Evolutionary conservation across 2,888 invertebrate species (phyloP).

Genomic region (Gymnocheta viridis): DNA sequence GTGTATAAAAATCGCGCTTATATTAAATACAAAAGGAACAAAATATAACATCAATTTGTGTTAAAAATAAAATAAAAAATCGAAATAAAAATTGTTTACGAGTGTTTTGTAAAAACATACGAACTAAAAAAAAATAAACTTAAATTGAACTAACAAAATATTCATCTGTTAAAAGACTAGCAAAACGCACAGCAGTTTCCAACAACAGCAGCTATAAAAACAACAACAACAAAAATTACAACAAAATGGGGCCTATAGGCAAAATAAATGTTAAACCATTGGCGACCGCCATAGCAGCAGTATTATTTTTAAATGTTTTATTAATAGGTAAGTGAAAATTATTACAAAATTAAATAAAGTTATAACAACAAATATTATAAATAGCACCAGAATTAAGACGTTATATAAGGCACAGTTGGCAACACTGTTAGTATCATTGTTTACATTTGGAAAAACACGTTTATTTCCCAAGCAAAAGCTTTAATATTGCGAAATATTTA

Average conservation of each 20-base stretch:
- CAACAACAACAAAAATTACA: conserved; percentile 39
- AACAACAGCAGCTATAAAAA: conserved; percentile 20
- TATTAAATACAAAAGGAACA: conserved; percentile 7
- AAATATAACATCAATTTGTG: conserved; percentile 36
- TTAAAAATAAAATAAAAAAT: conserved; percentile 43
- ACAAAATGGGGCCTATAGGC: conserved; percentile 65
- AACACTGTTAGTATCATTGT: too few species aligned
- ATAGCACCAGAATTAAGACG: neutral
- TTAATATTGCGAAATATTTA: neutral
- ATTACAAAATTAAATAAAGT: neutral
- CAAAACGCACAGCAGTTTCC: conserved; percentile 1
- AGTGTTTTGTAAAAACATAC: conserved; percentile 19
- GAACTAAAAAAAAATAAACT: conserved; percentile 31
- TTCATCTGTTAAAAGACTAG: conserved; percentile 15
- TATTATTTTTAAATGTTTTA: conserved; percentile 56
- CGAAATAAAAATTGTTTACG: conserved; percentile 34
- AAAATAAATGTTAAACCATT: conserved; percentile 58
- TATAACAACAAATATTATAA: neutral
- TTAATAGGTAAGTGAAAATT: conserved; percentile 61
- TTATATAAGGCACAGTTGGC: too few species aligned
- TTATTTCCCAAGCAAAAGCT: neutral
- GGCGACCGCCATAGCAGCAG: conserved; percentile 57
- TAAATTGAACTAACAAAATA: conserved; percentile 39
- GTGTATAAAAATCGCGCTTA: conserved; percentile 26
- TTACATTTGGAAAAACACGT: neutral